phyloP scores from a whole-genome alignment of 2,113 vertebrate species.

The Strigops habroptila region DNA sequence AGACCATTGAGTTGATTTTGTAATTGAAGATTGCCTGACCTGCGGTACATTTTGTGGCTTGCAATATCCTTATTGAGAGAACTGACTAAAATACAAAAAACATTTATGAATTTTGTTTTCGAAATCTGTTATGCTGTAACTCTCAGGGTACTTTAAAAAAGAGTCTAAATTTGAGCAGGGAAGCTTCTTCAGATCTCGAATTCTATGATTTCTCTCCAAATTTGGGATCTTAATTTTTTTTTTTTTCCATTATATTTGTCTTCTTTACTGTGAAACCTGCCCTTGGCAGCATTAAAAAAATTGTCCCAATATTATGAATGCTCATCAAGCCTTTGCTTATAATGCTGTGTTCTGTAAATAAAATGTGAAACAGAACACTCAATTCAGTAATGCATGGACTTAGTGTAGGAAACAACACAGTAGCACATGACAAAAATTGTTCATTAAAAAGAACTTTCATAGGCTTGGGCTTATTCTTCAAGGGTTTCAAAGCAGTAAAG shows the following conservation, averaged over 20 bases:
- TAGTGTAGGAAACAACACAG: neutral
- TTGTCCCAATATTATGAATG: neutral
- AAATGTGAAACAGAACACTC: neutral
- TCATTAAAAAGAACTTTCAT: neutral
- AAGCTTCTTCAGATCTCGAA: neutral
- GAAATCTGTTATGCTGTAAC: neutral
- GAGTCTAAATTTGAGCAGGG: neutral
- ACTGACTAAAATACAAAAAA: neutral
- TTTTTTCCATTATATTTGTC: neutral
- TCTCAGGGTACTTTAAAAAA: neutral
- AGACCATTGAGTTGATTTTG: neutral
- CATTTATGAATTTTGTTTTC: neutral
- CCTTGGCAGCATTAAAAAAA: neutral
- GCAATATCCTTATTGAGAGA: neutral
- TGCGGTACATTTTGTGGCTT: neutral
- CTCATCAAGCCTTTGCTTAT: neutral
- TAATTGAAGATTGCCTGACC: neutral
- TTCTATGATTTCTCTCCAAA: neutral
- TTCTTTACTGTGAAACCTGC: neutral
- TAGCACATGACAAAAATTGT: neutral
- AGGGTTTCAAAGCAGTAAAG: neutral
- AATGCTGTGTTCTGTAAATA: neutral
- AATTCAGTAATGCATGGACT: neutral
- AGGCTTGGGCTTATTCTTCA: neutral
- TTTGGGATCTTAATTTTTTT: neutral